These are phyloP conservation scores for Drosophila micromelanica DNA, from an alignment of 1,140 invertebrate species.

Conservation along the genomic window DNA sequence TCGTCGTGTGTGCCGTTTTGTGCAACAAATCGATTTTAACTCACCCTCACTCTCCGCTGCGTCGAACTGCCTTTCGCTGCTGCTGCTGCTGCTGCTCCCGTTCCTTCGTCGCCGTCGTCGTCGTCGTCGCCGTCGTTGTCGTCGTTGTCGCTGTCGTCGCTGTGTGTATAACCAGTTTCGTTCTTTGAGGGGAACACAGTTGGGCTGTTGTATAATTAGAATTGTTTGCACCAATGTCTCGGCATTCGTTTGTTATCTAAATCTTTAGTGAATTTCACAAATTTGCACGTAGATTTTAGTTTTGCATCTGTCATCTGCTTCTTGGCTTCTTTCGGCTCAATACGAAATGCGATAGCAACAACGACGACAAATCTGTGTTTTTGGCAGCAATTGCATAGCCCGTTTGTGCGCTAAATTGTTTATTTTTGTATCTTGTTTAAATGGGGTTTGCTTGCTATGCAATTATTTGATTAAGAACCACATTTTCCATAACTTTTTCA, in stretches of 20 bases:
- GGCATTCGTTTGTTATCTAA: slow-evolving; percentile 47
- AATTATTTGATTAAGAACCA: slow-evolving; percentile 54
- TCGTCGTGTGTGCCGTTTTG: slow-evolving; percentile 62
- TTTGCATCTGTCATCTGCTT: slow-evolving; percentile 60
- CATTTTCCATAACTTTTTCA: slow-evolving; percentile 68
- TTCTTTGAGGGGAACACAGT: slow-evolving; percentile 62
- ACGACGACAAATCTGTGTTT: slow-evolving; percentile 42
- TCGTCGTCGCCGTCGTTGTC: slow-evolving; percentile 34
- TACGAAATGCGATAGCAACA: slow-evolving; percentile 63
- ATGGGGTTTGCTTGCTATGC: slow-evolving; percentile 8
- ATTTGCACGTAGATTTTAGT: slow-evolving; percentile 62
- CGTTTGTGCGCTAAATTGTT: slow-evolving; percentile 32
- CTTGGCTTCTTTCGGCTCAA: slow-evolving; percentile 49
- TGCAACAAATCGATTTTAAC: slow-evolving; percentile 83
- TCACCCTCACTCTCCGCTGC: slow-evolving; percentile 73
- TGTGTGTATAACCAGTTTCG: slow-evolving; percentile 82
- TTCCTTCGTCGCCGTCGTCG: slow-evolving; percentile 43
- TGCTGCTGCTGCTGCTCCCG: slow-evolving; percentile 51
- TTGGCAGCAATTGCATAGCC: slow-evolving; percentile 26
- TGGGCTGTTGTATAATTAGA: slow-evolving; percentile 77
- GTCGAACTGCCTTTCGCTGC: slow-evolving; percentile 60
- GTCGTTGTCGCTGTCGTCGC: slow-evolving; percentile 45
- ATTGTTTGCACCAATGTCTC: slow-evolving; percentile 49
- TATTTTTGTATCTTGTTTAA: slow-evolving; percentile 15
- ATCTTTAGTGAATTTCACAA: slow-evolving; percentile 57